These are phyloP conservation scores for Lithobates sylvaticus DNA, from an alignment of 2,797 vertebrate genomes.

Conservation along the genomic window DNA sequence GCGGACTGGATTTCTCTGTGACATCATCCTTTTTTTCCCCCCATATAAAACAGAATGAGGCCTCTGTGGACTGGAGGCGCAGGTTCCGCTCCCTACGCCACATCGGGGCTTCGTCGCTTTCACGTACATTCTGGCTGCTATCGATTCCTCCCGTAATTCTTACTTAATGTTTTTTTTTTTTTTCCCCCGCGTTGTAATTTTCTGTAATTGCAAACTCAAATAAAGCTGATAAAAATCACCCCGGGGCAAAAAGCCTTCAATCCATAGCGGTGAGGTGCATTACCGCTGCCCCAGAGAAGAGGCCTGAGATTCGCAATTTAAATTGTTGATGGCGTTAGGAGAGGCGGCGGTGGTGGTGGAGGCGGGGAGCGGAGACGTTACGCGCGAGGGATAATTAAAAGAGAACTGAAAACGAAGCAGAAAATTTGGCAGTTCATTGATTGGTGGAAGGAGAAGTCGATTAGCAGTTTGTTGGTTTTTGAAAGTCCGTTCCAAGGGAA, in stretches of 20 bases:
- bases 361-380: neutral
- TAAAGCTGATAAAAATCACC: conserved; percentile 22
- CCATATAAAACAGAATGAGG: neutral
- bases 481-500: too few species aligned
- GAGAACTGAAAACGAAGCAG: neutral
- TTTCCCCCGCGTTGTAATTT: conserved; percentile 8
- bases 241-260: conserved; percentile 58
- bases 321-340: neutral
- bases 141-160: conserved; percentile 13
- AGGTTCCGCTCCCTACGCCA: neutral
- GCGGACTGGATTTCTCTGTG: neutral
- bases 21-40: neutral
- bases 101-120: neutral
- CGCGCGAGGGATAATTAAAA: neutral
- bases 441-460: neutral
- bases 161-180: conserved; percentile 24
- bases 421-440: neutral
- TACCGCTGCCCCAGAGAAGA: neutral
- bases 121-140: neutral
- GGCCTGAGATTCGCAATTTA: neutral
- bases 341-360: neutral
- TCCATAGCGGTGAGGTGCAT: neutral
- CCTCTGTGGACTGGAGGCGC: neutral
- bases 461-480: neutral
- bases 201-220: conserved; percentile 20